Evolutionary conservation across 2,888 invertebrate species (phyloP), one percentile per base, ranked within the genome.

Genomic region (Apamea crenata): DNA sequence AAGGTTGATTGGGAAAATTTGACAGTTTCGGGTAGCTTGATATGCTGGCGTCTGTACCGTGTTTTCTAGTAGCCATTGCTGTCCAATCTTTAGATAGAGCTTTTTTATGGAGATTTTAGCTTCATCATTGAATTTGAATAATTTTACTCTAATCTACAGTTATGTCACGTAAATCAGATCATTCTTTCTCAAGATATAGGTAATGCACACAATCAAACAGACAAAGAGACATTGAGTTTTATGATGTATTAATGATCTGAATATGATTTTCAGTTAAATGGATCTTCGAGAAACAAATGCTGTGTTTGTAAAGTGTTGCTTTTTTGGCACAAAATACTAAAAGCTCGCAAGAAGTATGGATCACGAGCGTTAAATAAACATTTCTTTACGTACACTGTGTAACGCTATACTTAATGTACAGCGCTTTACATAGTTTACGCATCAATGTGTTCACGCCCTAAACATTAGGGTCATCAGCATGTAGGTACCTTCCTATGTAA

Each of bases 401-500:
- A 47, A 47, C 12, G 47, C 47, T 47, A 2, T 12, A 47, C 14
- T 10, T 47, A 0, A 47, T 14, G 47, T 12, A 47, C 47, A 47
- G 47, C 14, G 47, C 7, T 7, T 40, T 40, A 59, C 5, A 0
- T 8, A n/a, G 29, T 25, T 32, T 25, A 29, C 10, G n/a, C 36
- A 14, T 8, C 65, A 40, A 44, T 79, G 16, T 77, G 32, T 21
- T 6, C 3, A 40, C 18, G 36, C 56, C 63, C 36, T 80, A n/a
- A 74, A n/a, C 18, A 2, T 56, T 32, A 70, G 65, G 32, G n/a
- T n/a, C 61, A 7, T 59, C 21, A 21, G 69, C 50, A 59, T 7
- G 12, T 10, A 10, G 1, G 10, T 82, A 68, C 40, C 14, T 78
- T 78, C n/a, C 32, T 70, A 59, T 78, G 29, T 44, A 61, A 40